phyloP scores from a whole-genome alignment of 2,113 vertebrate genomes.

The Xenus cinereus region DNA sequence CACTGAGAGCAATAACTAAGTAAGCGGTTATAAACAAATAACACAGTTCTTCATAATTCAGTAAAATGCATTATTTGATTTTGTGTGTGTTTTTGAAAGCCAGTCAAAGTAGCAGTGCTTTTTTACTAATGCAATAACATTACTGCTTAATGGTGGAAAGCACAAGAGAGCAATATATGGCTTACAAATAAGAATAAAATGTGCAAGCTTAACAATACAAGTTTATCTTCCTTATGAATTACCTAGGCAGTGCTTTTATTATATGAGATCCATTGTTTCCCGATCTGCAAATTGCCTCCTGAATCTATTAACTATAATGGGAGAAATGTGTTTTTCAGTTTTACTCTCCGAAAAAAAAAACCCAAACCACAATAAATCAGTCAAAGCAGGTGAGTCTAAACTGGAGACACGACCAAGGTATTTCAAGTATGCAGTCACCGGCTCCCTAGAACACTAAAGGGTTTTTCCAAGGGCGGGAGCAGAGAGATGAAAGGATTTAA shows the following conservation, averaged over 20 bases:
- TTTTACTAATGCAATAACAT: constrained; percentile 23
- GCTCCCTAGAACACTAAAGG: not conserved
- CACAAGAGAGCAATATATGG: constrained; percentile 41
- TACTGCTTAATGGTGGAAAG: constrained; percentile 37
- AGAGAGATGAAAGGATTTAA: not conserved
- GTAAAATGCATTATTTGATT: not conserved
- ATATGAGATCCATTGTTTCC: constrained; percentile 55
- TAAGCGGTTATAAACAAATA: constrained; percentile 37
- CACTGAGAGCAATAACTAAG: constrained; percentile 35
- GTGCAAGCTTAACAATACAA: constrained; percentile 20
- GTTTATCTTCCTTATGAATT: constrained; percentile 62
- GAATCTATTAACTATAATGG: constrained; percentile 52
- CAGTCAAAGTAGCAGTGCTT: not conserved
- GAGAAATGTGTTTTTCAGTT: constrained; percentile 52
- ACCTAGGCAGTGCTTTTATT: constrained; percentile 50
- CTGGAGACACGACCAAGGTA: not conserved
- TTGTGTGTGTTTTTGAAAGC: not conserved
- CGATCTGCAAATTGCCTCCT: constrained; percentile 63
- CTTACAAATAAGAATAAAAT: constrained; percentile 6
- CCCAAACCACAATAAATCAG: not conserved
- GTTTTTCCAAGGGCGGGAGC: not conserved
- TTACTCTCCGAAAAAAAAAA: not conserved
- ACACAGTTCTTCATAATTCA: constrained; percentile 3
- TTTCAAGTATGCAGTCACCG: constrained; percentile 19
- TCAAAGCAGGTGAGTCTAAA: not conserved